Conservation (phyloP, 2,797 vertebrate genomes). For the Todus mexicanus region DNA sequence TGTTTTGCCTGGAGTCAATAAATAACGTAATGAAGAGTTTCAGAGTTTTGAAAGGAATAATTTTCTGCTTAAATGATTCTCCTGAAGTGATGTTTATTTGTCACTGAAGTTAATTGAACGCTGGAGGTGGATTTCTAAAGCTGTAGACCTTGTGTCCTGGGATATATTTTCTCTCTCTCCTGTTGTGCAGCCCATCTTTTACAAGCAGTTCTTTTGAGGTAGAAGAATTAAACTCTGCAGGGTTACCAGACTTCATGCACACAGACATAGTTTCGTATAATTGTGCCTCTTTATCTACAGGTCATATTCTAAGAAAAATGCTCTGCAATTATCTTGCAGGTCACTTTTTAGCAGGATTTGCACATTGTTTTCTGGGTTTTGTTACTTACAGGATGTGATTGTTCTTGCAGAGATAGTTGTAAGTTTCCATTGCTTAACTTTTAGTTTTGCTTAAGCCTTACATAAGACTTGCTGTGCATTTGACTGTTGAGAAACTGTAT, state of each 20-base stretch:
- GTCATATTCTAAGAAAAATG: not conserved
- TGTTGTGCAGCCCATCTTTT: not conserved
- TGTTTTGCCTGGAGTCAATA: slow-evolving; percentile 61
- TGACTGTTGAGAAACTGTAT: slow-evolving; percentile 6
- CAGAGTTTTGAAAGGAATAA: slow-evolving; percentile 58
- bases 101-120: slow-evolving; percentile 46
- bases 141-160: not conserved
- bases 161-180: not conserved
- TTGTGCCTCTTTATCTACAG: not conserved
- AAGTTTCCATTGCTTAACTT: not conserved
- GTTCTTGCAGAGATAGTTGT: not conserved
- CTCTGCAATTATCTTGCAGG: not conserved
- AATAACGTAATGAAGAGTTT: slow-evolving; percentile 50
- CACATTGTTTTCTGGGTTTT: not conserved
- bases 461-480: not conserved
- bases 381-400: not conserved
- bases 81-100: slow-evolving; percentile 56
- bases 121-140: slow-evolving; percentile 45
- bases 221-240: not conserved
- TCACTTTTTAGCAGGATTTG: not conserved
- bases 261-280: not conserved
- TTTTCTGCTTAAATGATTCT: slow-evolving; percentile 64
- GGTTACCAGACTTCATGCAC: not conserved
- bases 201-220: not conserved
- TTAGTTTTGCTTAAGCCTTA: not conserved